phyloP scores from a whole-genome alignment of 1,140 invertebrate genomes.

The Leptinotarsa texana region DNA sequence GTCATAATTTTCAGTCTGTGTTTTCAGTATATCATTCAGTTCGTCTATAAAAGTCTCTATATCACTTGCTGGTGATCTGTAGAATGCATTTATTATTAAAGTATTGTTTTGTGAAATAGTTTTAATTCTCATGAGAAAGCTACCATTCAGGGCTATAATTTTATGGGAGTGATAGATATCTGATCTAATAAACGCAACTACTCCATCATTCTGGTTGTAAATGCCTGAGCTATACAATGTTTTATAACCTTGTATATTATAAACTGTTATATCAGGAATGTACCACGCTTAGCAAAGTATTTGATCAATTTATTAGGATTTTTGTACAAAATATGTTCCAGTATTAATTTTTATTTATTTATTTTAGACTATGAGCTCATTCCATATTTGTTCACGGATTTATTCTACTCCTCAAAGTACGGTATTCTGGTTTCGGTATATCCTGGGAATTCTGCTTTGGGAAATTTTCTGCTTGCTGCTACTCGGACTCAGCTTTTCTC shows the following conservation, averaged over 20 bases:
- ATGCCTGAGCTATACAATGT: neutral
- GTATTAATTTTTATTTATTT: too few species aligned
- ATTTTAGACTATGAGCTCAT: too few species aligned
- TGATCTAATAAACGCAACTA: neutral
- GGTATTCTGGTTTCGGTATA: too few species aligned
- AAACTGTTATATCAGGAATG: neutral
- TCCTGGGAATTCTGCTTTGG: too few species aligned
- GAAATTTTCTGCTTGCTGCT: too few species aligned
- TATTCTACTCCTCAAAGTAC: too few species aligned
- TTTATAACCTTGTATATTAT: constrained; percentile 12
- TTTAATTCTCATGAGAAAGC: neutral
- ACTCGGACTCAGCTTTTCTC: too few species aligned
- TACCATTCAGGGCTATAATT: neutral
- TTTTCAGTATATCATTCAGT: constrained; percentile 3
- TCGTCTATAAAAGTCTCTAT: constrained; percentile 6
- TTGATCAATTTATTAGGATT: too few species aligned
- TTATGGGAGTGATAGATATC: neutral
- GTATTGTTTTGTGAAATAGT: neutral
- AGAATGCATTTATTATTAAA: neutral
- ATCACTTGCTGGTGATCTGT: constrained; percentile 16
- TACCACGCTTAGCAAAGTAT: neutral
- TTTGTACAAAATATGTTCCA: too few species aligned
- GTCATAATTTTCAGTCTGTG: neutral
- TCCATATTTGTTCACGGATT: too few species aligned
- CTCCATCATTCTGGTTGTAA: constrained; percentile 18